phyloP scores from a whole-genome alignment of 2,888 invertebrate genomes.

The Lithophane ornitopus region DNA sequence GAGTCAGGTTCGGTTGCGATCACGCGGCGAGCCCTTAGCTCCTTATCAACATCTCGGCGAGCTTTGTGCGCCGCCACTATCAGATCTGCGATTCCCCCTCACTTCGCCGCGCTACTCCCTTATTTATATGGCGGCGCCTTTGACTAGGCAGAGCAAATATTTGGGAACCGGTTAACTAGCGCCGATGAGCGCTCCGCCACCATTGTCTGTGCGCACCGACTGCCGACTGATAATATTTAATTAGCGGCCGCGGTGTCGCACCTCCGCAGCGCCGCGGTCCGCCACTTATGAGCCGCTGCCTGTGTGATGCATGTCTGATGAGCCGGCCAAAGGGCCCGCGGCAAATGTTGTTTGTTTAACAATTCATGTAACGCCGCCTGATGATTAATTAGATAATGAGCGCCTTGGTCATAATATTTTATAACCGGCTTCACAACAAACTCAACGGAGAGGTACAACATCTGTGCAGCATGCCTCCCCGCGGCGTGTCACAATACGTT shows the following conservation, averaged over 20 bases:
- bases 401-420: slow-evolving; percentile 77
- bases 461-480: slow-evolving; percentile 63
- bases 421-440: slow-evolving; percentile 69
- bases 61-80: slow-evolving; percentile 83
- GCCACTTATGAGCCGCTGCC: slow-evolving; percentile 74
- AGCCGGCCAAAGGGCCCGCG: slow-evolving; percentile 82
- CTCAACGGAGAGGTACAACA: slow-evolving; percentile 63
- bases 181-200: slow-evolving; percentile 85
- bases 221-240: slow-evolving; percentile 89
- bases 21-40: slow-evolving; percentile 73
- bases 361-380: slow-evolving; percentile 76
- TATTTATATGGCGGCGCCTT: slow-evolving; percentile 86
- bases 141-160: slow-evolving; percentile 86
- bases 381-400: slow-evolving; percentile 84
- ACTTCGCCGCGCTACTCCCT: slow-evolving; percentile 75
- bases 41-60: slow-evolving; percentile 82
- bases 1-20: slow-evolving; percentile 77
- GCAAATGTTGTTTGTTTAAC: slow-evolving; percentile 83
- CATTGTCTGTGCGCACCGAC: slow-evolving; percentile 86
- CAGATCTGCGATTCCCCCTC: slow-evolving; percentile 81
- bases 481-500: slow-evolving; percentile 69
- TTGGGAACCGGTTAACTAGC: slow-evolving; percentile 88
- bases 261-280: slow-evolving; percentile 85
- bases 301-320: slow-evolving; percentile 76
- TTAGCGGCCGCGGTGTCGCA: slow-evolving; percentile 87